phyloP scores from a whole-genome alignment of 2,113 vertebrate genomes.

The Felis chaus region DNA sequence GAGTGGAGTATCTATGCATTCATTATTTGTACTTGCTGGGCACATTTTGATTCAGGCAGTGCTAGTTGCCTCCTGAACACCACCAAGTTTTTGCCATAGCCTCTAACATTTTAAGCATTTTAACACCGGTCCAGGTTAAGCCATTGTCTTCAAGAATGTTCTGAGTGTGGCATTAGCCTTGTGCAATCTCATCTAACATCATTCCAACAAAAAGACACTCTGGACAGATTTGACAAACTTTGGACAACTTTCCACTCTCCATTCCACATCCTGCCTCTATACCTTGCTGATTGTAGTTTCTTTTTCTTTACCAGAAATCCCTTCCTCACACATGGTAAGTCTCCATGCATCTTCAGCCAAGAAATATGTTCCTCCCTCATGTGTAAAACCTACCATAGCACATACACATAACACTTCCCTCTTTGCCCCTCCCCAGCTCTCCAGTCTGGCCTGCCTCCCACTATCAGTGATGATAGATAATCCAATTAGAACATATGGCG shows the following conservation, averaged over 20 bases:
- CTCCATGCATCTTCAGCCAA: background rate
- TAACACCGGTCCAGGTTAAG: background rate
- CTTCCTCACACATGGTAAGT: background rate
- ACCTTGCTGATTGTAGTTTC: background rate
- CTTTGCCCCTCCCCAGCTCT: background rate
- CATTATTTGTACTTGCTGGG: accelerated
- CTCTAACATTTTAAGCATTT: background rate
- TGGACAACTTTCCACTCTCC: background rate
- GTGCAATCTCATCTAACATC: background rate
- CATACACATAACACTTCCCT: background rate
- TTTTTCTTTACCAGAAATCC: background rate
- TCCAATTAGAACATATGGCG: background rate
- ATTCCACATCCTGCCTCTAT: too few species aligned
- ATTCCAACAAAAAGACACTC: background rate
- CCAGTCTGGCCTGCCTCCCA: background rate
- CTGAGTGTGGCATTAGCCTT: too few species aligned
- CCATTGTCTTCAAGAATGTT: background rate
- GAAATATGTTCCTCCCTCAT: background rate
- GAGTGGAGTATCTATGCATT: too few species aligned
- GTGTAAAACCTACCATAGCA: background rate
- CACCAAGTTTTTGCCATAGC: background rate
- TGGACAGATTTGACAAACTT: background rate
- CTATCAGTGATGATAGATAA: background rate
- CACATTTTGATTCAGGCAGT: background rate
- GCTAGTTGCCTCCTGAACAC: background rate